Conservation (phyloP, 2,888 invertebrate genomes). For the Drosophila multiciliata region DNA sequence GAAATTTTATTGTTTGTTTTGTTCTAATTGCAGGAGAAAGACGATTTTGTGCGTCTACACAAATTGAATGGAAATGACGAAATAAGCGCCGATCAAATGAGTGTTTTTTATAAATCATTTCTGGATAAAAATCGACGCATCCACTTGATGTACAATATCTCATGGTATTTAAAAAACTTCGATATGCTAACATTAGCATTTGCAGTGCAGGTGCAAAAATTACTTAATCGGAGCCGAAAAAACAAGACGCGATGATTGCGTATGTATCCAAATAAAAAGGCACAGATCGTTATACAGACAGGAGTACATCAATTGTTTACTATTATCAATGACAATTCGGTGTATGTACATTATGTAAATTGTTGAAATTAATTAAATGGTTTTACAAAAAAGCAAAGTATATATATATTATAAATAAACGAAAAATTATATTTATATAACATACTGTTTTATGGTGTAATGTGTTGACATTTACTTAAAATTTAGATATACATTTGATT, state of each 20-base stretch:
- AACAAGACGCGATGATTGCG: conserved; percentile 10
- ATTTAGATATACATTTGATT: conserved; percentile 54
- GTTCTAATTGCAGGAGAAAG: conserved; percentile 86
- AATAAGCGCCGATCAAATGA: conserved; percentile 93
- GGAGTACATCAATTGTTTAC: conserved; percentile 14
- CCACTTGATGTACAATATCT: conserved; percentile 91
- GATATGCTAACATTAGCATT: conserved; percentile 88
- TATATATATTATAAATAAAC: conserved; percentile 45
- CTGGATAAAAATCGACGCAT: conserved; percentile 92
- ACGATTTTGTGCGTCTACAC: conserved; percentile 86
- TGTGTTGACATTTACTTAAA: conserved; percentile 58
- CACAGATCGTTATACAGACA: not conserved
- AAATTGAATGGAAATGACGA: conserved; percentile 85
- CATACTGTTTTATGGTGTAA: conserved; percentile 48
- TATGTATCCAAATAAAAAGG: not conserved
- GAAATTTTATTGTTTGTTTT: conserved; percentile 8
- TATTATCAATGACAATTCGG: conserved; percentile 27
- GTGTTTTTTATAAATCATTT: conserved; percentile 94
- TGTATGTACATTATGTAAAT: conserved; percentile 39
- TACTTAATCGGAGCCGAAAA: conserved; percentile 30
- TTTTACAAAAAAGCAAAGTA: conserved; percentile 33
- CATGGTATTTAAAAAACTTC: conserved; percentile 93
- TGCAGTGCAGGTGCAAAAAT: conserved; percentile 86
- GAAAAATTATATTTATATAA: conserved; percentile 40
- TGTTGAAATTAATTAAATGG: conserved; percentile 54